phyloP scores from a whole-genome alignment of 1,140 invertebrate species.

The Diachasmimorpha longicaudata region DNA sequence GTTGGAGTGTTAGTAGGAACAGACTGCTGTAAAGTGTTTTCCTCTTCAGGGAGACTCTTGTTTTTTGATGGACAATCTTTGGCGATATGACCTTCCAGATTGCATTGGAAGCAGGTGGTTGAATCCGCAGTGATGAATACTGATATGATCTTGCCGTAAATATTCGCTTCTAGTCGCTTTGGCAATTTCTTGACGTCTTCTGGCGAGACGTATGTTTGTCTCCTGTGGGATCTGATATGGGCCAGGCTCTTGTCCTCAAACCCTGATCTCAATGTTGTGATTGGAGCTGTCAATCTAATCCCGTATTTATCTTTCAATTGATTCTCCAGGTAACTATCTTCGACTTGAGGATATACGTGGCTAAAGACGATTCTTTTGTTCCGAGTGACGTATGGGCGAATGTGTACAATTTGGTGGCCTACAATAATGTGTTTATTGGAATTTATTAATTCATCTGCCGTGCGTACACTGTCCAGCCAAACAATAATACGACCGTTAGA shows the following conservation, averaged over 20 bases:
- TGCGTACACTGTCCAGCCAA: background rate
- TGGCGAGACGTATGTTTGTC: background rate
- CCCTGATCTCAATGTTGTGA: background rate
- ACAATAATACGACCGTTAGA: background rate
- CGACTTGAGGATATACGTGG: background rate
- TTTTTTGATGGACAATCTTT: background rate
- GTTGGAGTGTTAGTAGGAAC: background rate
- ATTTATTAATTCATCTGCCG: background rate
- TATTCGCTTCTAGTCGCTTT: background rate
- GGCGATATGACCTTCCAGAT: background rate
- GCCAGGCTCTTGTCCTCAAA: background rate
- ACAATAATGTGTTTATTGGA: background rate
- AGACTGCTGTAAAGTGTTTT: background rate
- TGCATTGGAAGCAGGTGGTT: background rate
- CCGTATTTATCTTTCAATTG: background rate
- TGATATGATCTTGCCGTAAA: background rate
- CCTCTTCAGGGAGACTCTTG: background rate
- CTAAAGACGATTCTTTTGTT: background rate
- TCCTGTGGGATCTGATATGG: background rate
- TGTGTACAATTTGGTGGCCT: background rate
- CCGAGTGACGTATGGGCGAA: conserved; percentile 4
- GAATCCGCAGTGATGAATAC: background rate
- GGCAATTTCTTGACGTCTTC: background rate
- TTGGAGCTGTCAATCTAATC: background rate
- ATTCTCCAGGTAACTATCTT: background rate